Evolutionary conservation across 37 sponge, comb jelly and placozoan species (phyloP), one percentile per base, ranked within the genome.

Genomic region (Mnemiopsis leidyi): DNA sequence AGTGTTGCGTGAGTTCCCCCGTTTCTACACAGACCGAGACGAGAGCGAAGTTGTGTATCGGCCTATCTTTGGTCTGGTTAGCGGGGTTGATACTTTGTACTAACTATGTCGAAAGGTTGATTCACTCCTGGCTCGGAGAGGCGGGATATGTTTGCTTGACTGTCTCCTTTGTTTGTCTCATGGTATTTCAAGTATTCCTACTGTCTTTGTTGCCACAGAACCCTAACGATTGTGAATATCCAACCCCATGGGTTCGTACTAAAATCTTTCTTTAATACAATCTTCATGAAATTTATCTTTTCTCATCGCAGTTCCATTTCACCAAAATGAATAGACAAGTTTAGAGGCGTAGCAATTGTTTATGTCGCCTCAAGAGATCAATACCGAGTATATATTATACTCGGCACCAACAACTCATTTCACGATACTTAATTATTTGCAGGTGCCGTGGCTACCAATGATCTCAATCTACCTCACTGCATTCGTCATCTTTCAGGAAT

Each of bases 371-470:
- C n/a, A n/a, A n/a, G n/a, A n/a, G n/a, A n/a, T n/a, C n/a, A n/a
- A n/a, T n/a, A n/a, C n/a, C n/a, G n/a, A n/a, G n/a, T n/a, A n/a
- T n/a, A n/a, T n/a, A n/a, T n/a, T n/a, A n/a, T n/a, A n/a, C n/a
- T n/a, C n/a, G n/a, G n/a, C n/a, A n/a, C n/a, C n/a, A n/a, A n/a
- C n/a, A n/a, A n/a, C n/a, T n/a, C n/a, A n/a, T n/a, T n/a, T n/a
- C n/a, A n/a, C n/a, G n/a, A n/a, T n/a, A n/a, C n/a, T n/a, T n/a
- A n/a, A n/a, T n/a, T n/a, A n/a, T n/a, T 71, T 28, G 5, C 75
- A 71, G 75, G 75, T 71, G 20, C 75, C 75, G 3, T 71, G 75
- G 75, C 30, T 71, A 71, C 75, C 75, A 23, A 71, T 71, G 75
- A 18, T 28, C 2, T 71, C 75, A 23, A 71, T 29, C 75, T 71